Percentiles rank a stretch among this genome's conserved stretches.
Conservation (phyloP, 2,113 vertebrate genomes). For the Mesembrinibis cayennensis region DNA sequence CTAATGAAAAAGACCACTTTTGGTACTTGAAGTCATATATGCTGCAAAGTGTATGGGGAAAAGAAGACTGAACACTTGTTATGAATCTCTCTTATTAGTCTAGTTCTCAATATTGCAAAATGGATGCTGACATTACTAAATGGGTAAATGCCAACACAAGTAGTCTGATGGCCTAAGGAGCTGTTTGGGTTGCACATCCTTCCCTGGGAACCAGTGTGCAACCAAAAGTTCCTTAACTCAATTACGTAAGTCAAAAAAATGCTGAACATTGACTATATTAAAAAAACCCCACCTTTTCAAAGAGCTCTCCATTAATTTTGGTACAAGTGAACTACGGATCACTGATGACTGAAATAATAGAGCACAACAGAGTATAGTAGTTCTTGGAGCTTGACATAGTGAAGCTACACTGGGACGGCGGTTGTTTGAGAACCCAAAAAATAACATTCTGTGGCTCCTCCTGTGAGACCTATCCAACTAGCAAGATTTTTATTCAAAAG, state of each 20-base stretch:
- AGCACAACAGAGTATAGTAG: background rate
- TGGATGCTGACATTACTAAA: background rate
- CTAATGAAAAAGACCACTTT: background rate
- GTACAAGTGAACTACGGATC: background rate
- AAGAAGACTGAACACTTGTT: background rate
- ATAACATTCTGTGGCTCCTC: background rate
- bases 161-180: background rate
- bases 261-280: accelerated
- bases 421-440: background rate
- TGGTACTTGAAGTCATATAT: background rate
- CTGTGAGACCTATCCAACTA: background rate
- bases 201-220: background rate
- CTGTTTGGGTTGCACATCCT: background rate
- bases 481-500: background rate
- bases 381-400: background rate
- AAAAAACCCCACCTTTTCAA: background rate
- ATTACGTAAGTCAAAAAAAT: background rate
- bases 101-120: background rate
- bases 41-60: background rate
- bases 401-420: accelerated
- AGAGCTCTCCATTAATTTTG: background rate
- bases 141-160: background rate
- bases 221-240: background rate
- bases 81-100: background rate
- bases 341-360: background rate